These are phyloP conservation scores for Lycaena phlaeas DNA, from an alignment of 2,888 invertebrate genomes.

Conservation along the genomic window DNA sequence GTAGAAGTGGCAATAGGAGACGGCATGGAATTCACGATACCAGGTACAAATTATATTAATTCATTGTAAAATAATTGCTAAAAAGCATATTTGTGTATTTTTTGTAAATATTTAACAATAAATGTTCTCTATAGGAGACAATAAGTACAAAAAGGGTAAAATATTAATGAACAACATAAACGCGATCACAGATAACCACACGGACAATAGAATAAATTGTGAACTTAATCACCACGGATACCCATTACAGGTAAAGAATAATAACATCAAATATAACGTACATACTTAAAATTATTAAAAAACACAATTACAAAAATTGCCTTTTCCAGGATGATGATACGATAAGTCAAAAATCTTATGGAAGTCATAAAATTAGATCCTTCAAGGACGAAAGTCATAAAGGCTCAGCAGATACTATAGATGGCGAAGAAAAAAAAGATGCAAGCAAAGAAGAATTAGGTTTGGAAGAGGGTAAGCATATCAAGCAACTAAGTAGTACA, in stretches of 20 bases:
- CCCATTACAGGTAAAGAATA: conserved; percentile 67
- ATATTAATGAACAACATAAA: conserved; percentile 87
- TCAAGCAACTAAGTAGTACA: too few relatives aligned
- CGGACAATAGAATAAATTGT: conserved; percentile 82
- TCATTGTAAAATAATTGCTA: not conserved
- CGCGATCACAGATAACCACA: conserved; percentile 82
- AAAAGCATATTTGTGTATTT: too few relatives aligned
- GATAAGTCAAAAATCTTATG: conserved; percentile 92
- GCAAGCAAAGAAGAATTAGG: conserved; percentile 93
- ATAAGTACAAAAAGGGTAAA: conserved; percentile 87
- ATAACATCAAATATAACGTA: conserved; percentile 1
- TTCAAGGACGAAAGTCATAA: conserved; percentile 94
- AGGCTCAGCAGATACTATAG: conserved; percentile 88
- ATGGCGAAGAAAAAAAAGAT: conserved; percentile 91
- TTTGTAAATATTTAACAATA: too few relatives aligned
- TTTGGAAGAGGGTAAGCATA: conserved; percentile 80
- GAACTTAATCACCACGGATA: conserved; percentile 82
- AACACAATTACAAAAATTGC: not conserved
- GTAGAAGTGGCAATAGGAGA: conserved; percentile 93
- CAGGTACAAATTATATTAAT: conserved; percentile 69
- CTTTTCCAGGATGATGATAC: conserved; percentile 78
- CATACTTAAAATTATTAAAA: not conserved
- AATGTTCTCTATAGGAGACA: too few relatives aligned
- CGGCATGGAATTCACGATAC: conserved; percentile 94
- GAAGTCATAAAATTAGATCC: conserved; percentile 91